Percentiles rank a stretch among this genome's conserved stretches.
Evolutionary conservation across 1,140 invertebrate genomes (phyloP).

Genomic region (Bacillus rossius): DNA sequence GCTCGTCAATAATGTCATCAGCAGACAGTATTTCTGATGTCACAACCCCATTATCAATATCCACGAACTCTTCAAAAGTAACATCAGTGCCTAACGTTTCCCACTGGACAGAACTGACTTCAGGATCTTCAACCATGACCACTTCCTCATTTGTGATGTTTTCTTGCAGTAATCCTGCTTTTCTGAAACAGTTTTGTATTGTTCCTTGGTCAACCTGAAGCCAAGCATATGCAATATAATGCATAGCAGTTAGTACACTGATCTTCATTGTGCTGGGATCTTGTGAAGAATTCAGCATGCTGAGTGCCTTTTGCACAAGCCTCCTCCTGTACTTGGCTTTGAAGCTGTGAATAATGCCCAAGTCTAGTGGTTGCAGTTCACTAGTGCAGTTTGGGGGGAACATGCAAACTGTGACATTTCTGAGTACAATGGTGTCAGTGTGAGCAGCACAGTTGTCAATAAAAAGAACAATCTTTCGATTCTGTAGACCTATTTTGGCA

Average conservation of each 20-base stretch:
- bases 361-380: too few species aligned
- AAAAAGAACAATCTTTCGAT: conserved; percentile 37
- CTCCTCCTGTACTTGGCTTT: conserved; percentile 31
- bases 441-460: too few species aligned
- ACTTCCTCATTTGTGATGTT: too few species aligned
- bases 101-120: too few species aligned
- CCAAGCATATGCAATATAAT: neutral
- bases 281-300: conserved; percentile 17
- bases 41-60: too few species aligned
- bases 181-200: neutral
- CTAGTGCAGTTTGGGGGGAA: conserved; percentile 30
- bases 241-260: neutral
- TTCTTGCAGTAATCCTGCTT: neutral
- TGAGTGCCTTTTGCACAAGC: conserved; percentile 24
- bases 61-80: too few species aligned
- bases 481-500: conserved; percentile 30
- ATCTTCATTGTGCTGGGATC: conserved; percentile 13
- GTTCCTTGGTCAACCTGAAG: conserved; percentile 13
- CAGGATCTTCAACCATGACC: too few species aligned
- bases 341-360: too few species aligned
- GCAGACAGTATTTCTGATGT: too few species aligned
- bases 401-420: conserved; percentile 39
- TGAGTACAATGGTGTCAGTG: conserved; percentile 27
- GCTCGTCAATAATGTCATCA: too few species aligned
- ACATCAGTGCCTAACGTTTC: too few species aligned